Base-by-base conservation (phyloP, 2,797 vertebrate species). In the Acrocephalus scirpaceus region DNA sequence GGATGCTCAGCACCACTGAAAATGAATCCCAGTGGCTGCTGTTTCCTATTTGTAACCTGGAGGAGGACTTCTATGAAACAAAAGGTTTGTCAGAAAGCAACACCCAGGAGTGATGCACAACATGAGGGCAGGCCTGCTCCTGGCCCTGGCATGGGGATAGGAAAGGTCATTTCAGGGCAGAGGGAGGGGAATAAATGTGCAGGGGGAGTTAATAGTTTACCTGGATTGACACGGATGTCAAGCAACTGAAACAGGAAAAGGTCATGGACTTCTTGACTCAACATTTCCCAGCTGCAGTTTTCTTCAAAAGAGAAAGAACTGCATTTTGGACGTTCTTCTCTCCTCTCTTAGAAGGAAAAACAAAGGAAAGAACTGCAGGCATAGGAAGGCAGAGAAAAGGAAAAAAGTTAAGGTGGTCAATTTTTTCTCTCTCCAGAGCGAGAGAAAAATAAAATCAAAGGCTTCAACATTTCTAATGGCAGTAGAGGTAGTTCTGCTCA, bases 171-270 rank as follows among this genome's bases (percentile, higher is more conserved):
- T 12, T 27, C 51, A 53, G 36, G 48, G 20, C 67, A 89, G 36
- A 61, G 40, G 32, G 20, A 57, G 4, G 13, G 23, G 38, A 60
- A 38, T 45, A 70, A 88, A 70, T 30, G 47, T 71, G 7, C 73
- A 81, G 27, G 26, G 40, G 48, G 38, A 61, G 30, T 85, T 56
- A 84, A 90, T 90, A 7, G 84, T 92, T 92, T 58, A 75, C 48
- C 38, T 54, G 42, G 50, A 29, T 25, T 44, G 58, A 81, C 76
- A 57, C 12, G 54, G 29, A 23, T 65, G 13, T n/a, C 50, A 45
- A 74, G 10, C 10, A 14, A 18, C 16, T 19, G 50, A 81, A 53
- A 65, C 9, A 71, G 6, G 13, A 77, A 54, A 38, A 83, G 27
- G 19, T 12, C 36, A 5, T 11, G 21, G 45, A 50, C 23, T 22